Base-by-base conservation (phyloP, 2,888 invertebrate genomes). In the Fissipunctia ypsillon region DNA sequence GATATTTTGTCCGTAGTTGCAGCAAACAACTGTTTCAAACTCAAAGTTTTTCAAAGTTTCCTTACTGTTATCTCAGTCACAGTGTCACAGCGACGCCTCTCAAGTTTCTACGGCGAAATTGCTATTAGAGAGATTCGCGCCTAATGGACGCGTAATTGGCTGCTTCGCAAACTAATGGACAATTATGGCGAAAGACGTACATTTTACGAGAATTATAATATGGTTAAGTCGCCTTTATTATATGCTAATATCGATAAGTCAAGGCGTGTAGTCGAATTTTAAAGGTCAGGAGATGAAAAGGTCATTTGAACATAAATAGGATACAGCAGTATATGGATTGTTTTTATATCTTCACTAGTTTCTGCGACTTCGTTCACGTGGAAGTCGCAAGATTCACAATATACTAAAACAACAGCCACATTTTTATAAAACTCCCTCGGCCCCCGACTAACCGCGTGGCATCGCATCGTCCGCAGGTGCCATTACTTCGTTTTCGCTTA, bases 111-210 rank as follows among this genome's bases (percentile, higher is more conserved):
- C 91, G 93, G 87, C 91, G 91, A 92, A 95, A 95, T 95, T 94
- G 95, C 95, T 93, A 94, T 94, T 95, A 94, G 91, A 91, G 91
- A 94, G 94, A 94, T 95, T 94, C 95, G 91, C 92, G 93, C 90
- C 91, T 95, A 96, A 96, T 96, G 94, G 95, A 93, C 88, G 91
- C 90, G 92, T 95, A 96, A 95, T 95, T 95, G 95, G 94, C 93
- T 92, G 93, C 94, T 92, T 94, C 94, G 94, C 92, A 92, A 93
- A 93, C 94, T 96, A 96, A 96, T 96, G 95, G 95, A 94, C 95
- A 95, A 96, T 96, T 96, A 94, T 90, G 89, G 88, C 90, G 90
- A 89, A 88, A 91, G 89, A 89, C 90, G 90, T 88, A 89, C 88
- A 91, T 92, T 92, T 91, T 90, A 90, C 85, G 88, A 80, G 88